phyloP scores from a whole-genome alignment of 2,888 invertebrate species.

The Cheilosia variabilis region DNA sequence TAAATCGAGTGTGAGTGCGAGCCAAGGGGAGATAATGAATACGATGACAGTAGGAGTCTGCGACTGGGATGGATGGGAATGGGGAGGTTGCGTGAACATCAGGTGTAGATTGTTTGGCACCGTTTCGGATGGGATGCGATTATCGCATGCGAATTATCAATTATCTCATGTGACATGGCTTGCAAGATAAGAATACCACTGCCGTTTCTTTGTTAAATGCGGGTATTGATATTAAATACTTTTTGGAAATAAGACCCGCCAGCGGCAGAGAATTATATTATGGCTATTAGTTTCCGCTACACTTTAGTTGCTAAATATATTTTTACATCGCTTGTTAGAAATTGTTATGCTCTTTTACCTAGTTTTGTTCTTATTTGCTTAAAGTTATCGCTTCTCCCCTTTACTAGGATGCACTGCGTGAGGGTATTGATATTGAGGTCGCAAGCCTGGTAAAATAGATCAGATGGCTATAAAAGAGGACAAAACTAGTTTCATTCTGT shows the following conservation, averaged over 20 bases:
- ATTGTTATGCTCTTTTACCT: no score
- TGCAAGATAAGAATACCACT: not conserved
- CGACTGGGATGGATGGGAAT: conserved; percentile 12
- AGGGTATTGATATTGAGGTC: no score
- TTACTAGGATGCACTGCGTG: no score
- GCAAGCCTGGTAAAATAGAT: no score
- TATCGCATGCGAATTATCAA: conserved; percentile 58
- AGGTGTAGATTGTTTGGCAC: conserved; percentile 65
- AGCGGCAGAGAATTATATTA: not conserved
- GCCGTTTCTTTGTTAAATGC: not conserved
- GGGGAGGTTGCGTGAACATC: conserved; percentile 58
- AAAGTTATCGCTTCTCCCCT: no score
- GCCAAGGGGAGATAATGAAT: conserved; percentile 10
- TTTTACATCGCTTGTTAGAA: no score
- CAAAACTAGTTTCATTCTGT: no score
- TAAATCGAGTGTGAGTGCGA: conserved; percentile 40
- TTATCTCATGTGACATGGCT: conserved; percentile 45
- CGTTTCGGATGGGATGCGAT: conserved; percentile 36
- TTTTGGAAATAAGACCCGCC: not conserved
- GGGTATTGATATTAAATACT: not conserved
- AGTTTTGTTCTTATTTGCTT: no score
- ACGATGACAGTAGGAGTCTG: conserved; percentile 51
- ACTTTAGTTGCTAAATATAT: not conserved
- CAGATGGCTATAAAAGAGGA: no score
- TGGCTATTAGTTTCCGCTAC: conserved; percentile 3